Base-by-base conservation (phyloP, 2,113 vertebrate genomes). In the Vulpes vulpes region DNA sequence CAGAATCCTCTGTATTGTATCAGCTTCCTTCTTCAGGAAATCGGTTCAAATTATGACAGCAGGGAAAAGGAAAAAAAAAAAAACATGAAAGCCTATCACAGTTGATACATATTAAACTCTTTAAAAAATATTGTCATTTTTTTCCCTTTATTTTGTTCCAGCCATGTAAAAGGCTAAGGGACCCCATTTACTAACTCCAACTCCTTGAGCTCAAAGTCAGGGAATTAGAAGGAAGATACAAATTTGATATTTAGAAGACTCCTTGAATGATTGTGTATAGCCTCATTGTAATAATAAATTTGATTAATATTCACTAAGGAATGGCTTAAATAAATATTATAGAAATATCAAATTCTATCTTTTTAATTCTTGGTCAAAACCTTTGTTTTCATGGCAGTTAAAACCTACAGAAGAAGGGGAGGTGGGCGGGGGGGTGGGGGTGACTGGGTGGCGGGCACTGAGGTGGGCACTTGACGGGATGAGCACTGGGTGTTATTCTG, bases 1-100 rank as follows among this genome's bases (percentile, higher is more conserved):
- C 27, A 95, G n/a, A 73, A 64, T 89, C 11, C 10, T 76, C n/a
- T 7, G 11, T 60, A 74, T 80, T 89, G 6, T 59, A 62, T 87
- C 12, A 57, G 2, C 53, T 1, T 51, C 3, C 27, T 67, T 85
- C 49, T 69, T 86, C n/a, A 74, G 22, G 79, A 79, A 86, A 38
- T 30, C 78, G 30, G 30, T 82, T 96, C 74, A 80, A 89, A 96
- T 89, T 78, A 67, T 51, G n/a, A 49, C 11, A 78, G 16, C 49
- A 62, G 10, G 38, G 15, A 83, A 69, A 30, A 64, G 14, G 67
- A 8, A 15, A 55, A 8, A 20, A 55, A 8, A 20, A 73, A 8
- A 86, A 87, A 55, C 5, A 17, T 8, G 7, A 67, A 81, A 43
- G 10, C 23, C 4, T 35, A 30, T 16, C 20, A 81, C 5, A 73